These are phyloP conservation scores for Mohoua ochrocephala DNA, from an alignment of 2,113 vertebrate genomes.

Conservation along the genomic window DNA sequence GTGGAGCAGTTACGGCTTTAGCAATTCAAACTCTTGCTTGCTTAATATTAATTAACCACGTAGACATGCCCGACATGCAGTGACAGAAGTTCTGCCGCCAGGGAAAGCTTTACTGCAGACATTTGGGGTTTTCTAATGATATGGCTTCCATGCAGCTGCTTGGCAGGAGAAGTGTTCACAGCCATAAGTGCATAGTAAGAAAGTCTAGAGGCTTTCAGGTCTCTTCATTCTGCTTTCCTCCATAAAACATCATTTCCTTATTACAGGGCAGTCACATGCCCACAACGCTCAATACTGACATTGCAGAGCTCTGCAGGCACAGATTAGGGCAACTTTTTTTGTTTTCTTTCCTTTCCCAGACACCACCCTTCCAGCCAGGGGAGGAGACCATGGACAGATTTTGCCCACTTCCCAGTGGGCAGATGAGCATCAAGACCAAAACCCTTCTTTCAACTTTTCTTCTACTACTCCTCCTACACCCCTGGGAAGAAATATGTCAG, in stretches of 20 bases:
- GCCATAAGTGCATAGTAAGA: background rate
- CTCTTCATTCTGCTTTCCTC: background rate
- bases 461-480: background rate
- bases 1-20: background rate
- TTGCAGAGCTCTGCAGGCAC: background rate
- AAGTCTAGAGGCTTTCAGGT: background rate
- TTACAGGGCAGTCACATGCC: background rate
- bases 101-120: background rate
- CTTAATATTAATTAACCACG: conserved; percentile 36
- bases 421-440: background rate
- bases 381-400: background rate
- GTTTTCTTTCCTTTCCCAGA: background rate
- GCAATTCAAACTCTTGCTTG: conserved; percentile 24
- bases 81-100: background rate
- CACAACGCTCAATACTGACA: background rate
- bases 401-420: background rate
- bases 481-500: background rate
- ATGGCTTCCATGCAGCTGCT: background rate
- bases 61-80: background rate
- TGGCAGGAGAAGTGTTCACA: background rate
- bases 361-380: background rate
- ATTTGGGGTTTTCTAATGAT: conserved; percentile 13
- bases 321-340: background rate
- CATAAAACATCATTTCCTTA: background rate
- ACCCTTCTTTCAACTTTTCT: background rate